Conservation (phyloP, 2,888 invertebrate species). For the Tigriopus californicus region DNA sequence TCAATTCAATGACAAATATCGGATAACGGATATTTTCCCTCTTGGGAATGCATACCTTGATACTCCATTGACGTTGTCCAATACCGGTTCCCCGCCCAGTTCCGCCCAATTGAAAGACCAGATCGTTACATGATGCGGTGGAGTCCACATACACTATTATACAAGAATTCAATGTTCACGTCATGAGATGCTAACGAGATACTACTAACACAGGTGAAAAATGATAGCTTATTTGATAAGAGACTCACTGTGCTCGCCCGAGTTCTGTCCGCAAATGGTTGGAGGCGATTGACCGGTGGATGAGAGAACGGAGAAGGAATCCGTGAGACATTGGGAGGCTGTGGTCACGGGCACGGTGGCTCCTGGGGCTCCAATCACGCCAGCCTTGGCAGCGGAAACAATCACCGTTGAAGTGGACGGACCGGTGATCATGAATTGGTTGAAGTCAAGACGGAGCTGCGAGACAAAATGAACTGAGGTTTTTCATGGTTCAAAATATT, state of each 20-base stretch:
- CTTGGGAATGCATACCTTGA: neutral
- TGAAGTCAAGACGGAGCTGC: slow-evolving; percentile 4
- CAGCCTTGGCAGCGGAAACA: neutral
- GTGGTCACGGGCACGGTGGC: neutral
- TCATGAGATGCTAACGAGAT: too few species aligned
- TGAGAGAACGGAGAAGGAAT: neutral
- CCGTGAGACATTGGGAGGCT: neutral
- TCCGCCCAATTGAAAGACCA: neutral
- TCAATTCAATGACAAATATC: too few species aligned
- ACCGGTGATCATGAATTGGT: slow-evolving; percentile 4
- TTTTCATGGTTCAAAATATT: too few species aligned
- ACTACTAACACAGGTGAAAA: too few species aligned
- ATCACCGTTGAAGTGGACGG: neutral
- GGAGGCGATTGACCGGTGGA: neutral
- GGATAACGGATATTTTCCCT: too few species aligned
- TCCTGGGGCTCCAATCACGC: neutral
- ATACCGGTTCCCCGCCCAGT: neutral
- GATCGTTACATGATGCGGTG: neutral
- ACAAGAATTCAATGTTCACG: neutral
- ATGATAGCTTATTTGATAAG: too few species aligned
- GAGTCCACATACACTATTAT: slow-evolving; percentile 8
- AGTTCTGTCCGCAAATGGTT: slow-evolving; percentile 5
- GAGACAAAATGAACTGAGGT: neutral
- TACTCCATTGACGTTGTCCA: neutral
- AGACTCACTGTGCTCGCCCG: slow-evolving; percentile 9